Conservation (phyloP, 2,113 vertebrate genomes). For the Poecile atricapillus region DNA sequence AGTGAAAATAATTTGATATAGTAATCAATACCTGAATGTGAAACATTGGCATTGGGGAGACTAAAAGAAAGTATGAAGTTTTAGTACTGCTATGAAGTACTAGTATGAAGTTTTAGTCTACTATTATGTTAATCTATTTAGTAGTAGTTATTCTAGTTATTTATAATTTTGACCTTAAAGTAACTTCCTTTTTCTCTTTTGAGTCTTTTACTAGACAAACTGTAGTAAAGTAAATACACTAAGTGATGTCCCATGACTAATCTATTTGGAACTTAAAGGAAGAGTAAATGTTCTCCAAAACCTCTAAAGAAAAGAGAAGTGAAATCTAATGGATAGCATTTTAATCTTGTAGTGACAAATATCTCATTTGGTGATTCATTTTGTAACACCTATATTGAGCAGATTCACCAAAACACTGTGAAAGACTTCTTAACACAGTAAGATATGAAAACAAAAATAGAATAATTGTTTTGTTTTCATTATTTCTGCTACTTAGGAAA, state of each 20-base stretch:
- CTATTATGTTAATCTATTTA: neutral
- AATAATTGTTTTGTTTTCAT: neutral
- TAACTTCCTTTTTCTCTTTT: neutral
- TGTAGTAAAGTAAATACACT: neutral
- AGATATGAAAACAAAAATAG: neutral
- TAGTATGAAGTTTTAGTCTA: neutral
- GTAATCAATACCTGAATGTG: neutral
- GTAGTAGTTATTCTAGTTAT: neutral
- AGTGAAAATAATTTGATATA: neutral
- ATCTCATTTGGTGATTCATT: neutral
- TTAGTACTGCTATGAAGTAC: neutral
- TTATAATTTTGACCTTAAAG: neutral
- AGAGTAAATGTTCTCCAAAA: neutral
- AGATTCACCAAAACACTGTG: neutral
- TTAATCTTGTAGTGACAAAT: neutral
- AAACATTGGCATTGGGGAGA: accelerated
- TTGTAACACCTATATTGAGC: neutral
- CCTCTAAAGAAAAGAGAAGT: neutral
- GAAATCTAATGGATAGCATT: neutral
- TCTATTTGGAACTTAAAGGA: neutral
- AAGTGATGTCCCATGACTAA: neutral
- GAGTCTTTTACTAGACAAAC: neutral
- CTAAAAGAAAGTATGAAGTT: neutral
- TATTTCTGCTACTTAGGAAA: neutral
- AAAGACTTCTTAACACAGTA: neutral